Evolutionary conservation across 2,888 invertebrate genomes (phyloP), one percentile per base, ranked within the genome.

Genomic region (Pardosa pseudoannulata): DNA sequence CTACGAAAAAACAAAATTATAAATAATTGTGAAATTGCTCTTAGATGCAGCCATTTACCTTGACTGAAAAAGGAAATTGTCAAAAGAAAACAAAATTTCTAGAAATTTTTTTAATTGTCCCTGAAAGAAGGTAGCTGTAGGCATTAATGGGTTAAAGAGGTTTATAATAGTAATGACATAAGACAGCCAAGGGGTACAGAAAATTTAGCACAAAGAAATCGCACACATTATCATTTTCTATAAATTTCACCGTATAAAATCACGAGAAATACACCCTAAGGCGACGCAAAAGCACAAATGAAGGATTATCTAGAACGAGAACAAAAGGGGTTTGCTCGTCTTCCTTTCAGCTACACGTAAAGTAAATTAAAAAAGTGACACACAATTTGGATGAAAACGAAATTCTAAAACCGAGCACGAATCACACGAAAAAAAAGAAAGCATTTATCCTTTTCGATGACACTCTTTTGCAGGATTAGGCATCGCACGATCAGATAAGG

Each of bases 241-340:
- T 23, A 56, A 19, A 56, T 5, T 23, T 23, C 56, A 56, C n/a
- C n/a, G n/a, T 56, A 23, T 23, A 6, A 23, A 56, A 56, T 5
- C 56, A 23, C 5, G 6, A 6, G n/a, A 6, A 46, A 13, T 46
- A 13, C 16, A 46, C 23, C 56, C 56, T 23, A 56, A 23, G 23
- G 56, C 56, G 2, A 2, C 16, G 16, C 6, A 23, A 23, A 56
- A n/a, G n/a, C n/a, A 23, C 56, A 11, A 56, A 56, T 23, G 13
- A 56, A 56, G 23, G 19, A 56, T 56, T 56, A 56, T 23, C 23
- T 56, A 56, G 56, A 56, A 56, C 56, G 56, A n/a, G 56, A 56
- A 56, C 56, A 56, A 56, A 56, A 56, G 56, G 46, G 23, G 56
- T 19, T 46, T 9, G 16, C 41, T 16, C 2, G 6, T 16, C 41